Evolutionary conservation across 2,888 invertebrate species (phyloP), one percentile per base, ranked within the genome.

Genomic region (Eumacrocentrus americanus): DNA sequence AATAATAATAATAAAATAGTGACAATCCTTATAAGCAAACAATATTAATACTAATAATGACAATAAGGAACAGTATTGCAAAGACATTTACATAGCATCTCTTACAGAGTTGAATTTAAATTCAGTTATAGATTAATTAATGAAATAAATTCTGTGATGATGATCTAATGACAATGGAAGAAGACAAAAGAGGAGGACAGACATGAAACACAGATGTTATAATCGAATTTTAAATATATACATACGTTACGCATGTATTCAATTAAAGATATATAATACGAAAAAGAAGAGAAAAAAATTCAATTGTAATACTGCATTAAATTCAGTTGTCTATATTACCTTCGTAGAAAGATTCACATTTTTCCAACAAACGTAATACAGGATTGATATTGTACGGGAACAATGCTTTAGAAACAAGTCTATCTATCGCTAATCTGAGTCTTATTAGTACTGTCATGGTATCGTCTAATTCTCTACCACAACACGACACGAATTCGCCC

Each of bases 331-430:
- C 88, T 74, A 91, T 90, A 80, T 91, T 91, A 2, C 91, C 91
- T 82, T 93, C 92, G 79, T 92, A 94, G 70, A 93, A 84, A 76
- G 90, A 89, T 77, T 94, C 94, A 74, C 92, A 93, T 67, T 89
- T 89, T 78, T 92, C 92, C 66, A 95, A 82, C 71, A 94, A 83
- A 80, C 91, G 88, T 69, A 94, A 83, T 60, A 95, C 91, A 40
- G 94, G 94, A 72, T 90, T 91, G 73, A 95, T 94, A 79, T 95
- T 94, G 80, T 95, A 95, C 0, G 94, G 94, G 80, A 94, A 94
- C 51, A 94, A 81, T 68, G 91, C 89, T 73, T 90, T 90, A 0
- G 91, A 89, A 5, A 94, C 94, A 68, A 94, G 82, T 73, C 92
- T 85, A 69, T 91, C 91, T 66, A 95, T 92, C 73, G 93, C 90